Conservation (phyloP, 2,888 invertebrate genomes). For the Eupelmus urozonus region DNA sequence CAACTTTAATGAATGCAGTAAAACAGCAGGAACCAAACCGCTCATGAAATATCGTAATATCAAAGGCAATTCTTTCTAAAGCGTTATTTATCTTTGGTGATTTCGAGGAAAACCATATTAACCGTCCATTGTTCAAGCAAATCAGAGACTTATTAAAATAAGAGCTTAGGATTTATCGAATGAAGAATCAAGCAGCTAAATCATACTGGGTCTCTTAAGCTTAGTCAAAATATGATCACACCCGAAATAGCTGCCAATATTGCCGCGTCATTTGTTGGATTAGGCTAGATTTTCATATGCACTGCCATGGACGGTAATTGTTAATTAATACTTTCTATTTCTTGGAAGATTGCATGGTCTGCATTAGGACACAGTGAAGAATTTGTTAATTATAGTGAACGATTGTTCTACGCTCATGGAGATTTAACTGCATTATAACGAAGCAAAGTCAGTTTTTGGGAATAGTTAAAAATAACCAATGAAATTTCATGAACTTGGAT, state of each 20-base stretch:
- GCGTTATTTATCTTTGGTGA: background rate
- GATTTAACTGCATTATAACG: too few species aligned
- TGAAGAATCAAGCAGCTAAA: too few species aligned
- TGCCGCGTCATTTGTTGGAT: too few species aligned
- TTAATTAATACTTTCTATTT: constrained; percentile 13
- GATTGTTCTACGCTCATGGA: too few species aligned
- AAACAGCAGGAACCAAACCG: background rate
- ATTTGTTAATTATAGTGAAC: background rate
- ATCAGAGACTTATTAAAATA: constrained; percentile 37
- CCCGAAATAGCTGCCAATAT: background rate
- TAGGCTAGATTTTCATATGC: background rate
- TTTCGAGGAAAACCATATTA: constrained; percentile 10
- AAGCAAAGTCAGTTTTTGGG: too few species aligned
- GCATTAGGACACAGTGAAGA: background rate
- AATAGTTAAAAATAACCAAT: too few species aligned
- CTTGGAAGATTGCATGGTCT: constrained; percentile 11
- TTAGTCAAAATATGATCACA: too few species aligned
- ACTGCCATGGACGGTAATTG: constrained; percentile 34
- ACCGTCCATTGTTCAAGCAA: constrained; percentile 30
- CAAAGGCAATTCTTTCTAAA: constrained; percentile 7
- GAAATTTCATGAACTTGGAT: too few species aligned
- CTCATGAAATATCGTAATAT: background rate
- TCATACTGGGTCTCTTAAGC: too few species aligned
- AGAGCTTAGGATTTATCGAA: constrained; percentile 8
- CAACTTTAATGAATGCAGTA: too few species aligned